Evolutionary conservation across 1,140 invertebrate genomes (phyloP).

Genomic region (Caligus rogercresseyi): DNA sequence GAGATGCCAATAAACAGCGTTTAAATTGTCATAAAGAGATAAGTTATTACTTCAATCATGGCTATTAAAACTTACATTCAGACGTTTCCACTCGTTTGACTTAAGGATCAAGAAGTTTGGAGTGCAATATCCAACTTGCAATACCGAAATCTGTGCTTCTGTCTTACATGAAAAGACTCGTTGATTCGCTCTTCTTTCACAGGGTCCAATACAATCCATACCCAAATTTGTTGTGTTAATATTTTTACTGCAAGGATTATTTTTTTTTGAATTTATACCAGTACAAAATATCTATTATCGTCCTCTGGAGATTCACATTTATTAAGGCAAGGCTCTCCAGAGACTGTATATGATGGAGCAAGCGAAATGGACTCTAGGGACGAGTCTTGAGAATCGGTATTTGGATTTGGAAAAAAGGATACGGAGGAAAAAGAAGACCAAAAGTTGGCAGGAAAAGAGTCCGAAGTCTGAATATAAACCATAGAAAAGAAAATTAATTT

Average conservation of each 20-base stretch:
- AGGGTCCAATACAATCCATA: background rate
- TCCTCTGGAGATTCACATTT: background rate
- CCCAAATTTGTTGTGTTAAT: background rate
- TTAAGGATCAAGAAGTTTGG: background rate
- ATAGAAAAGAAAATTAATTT: too few relatives aligned
- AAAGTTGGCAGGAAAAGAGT: too few relatives aligned
- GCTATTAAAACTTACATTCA: background rate
- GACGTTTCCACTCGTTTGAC: background rate
- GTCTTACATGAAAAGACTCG: background rate
- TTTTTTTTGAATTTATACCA: background rate
- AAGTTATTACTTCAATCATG: too few relatives aligned
- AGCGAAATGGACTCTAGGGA: too few relatives aligned
- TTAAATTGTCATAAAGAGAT: too few relatives aligned
- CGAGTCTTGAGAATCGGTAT: background rate
- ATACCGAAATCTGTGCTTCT: background rate
- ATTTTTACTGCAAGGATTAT: background rate
- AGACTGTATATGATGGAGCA: background rate
- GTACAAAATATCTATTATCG: background rate
- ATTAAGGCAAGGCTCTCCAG: background rate
- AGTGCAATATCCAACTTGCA: background rate
- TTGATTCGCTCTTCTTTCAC: too few relatives aligned
- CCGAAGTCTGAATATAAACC: too few relatives aligned
- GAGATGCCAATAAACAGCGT: too few relatives aligned
- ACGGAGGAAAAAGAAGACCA: background rate
- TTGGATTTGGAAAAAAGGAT: background rate